Percentiles rank a stretch among this genome's conserved stretches.
These are phyloP conservation scores for Eupleurogrammus muticus DNA, from an alignment of 2,797 vertebrate species.

Conservation along the genomic window DNA sequence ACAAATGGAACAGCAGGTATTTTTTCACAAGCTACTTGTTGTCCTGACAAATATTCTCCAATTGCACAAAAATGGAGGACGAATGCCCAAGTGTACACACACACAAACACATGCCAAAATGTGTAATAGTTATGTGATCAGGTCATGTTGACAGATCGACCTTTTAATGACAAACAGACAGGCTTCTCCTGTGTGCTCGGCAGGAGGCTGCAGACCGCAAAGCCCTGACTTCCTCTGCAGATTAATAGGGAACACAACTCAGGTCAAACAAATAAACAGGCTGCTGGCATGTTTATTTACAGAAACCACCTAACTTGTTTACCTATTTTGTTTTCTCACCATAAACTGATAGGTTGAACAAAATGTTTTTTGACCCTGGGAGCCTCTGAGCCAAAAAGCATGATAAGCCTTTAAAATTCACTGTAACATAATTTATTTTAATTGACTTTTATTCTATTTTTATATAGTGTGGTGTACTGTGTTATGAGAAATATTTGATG, in stretches of 20 bases:
- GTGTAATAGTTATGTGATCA: constrained; percentile 77
- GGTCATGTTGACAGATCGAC: constrained; percentile 79
- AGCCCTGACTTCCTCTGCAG: constrained; percentile 55
- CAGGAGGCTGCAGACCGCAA: constrained; percentile 40
- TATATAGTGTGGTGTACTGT: too few species aligned
- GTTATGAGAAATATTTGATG: too few species aligned
- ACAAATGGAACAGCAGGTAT: constrained; percentile 34
- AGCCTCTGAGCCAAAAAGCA: constrained; percentile 19
- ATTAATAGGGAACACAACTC: constrained; percentile 48
- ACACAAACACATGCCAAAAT: constrained; percentile 54
- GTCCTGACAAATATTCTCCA: constrained; percentile 41
- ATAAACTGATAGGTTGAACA: constrained; percentile 38
- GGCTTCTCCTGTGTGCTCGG: constrained; percentile 46
- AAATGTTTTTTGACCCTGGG: constrained; percentile 60
- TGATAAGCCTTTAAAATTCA: constrained; percentile 34
- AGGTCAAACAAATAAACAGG: constrained; percentile 71
- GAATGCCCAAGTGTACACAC: constrained; percentile 38
- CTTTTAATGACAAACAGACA: constrained; percentile 71
- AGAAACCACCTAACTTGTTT: constrained; percentile 28
- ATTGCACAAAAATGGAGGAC: constrained; percentile 51
- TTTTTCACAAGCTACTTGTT: constrained; percentile 55
- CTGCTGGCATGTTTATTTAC: constrained; percentile 10
- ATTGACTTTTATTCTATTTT: too few species aligned
- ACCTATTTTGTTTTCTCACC: constrained; percentile 29
- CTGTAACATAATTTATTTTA: too few species aligned